These are phyloP conservation scores for Megalurothrips usitatus DNA, from an alignment of 2,888 invertebrate species.

Conservation along the genomic window DNA sequence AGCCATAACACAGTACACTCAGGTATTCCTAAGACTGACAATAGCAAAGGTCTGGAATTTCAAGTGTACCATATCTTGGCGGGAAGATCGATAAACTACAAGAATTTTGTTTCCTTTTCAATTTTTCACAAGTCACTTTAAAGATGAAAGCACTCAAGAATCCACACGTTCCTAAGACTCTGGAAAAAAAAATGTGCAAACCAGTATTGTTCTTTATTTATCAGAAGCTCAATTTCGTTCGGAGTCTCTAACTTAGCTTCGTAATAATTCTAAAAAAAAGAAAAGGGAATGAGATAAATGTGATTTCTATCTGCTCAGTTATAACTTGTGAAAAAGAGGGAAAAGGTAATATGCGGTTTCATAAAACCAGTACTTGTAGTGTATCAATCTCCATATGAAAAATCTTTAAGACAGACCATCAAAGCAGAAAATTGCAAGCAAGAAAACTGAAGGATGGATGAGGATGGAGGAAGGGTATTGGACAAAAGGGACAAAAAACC, in stretches of 20 bases:
- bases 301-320: too few species aligned
- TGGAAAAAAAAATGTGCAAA: not conserved
- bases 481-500: not conserved
- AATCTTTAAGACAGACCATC: conserved; percentile 11
- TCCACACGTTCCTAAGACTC: not conserved
- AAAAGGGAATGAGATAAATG: not conserved
- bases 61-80: not conserved
- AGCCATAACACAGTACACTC: not conserved
- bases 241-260: not conserved
- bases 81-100: not conserved
- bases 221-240: not conserved
- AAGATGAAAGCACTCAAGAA: not conserved
- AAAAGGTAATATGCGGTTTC: not conserved
- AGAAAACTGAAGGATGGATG: not conserved
- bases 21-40: not conserved
- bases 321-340: too few species aligned
- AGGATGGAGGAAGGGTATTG: not conserved
- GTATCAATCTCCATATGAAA: not conserved
- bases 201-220: not conserved
- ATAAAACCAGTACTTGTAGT: not conserved
- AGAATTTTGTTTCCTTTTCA: not conserved
- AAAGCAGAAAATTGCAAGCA: conserved; percentile 24
- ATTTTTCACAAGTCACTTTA: too few species aligned
- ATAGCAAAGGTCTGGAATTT: not conserved
- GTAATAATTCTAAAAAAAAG: not conserved